These are phyloP conservation scores for Bombus picipes DNA, from an alignment of 1,140 invertebrate genomes.

Conservation along the genomic window DNA sequence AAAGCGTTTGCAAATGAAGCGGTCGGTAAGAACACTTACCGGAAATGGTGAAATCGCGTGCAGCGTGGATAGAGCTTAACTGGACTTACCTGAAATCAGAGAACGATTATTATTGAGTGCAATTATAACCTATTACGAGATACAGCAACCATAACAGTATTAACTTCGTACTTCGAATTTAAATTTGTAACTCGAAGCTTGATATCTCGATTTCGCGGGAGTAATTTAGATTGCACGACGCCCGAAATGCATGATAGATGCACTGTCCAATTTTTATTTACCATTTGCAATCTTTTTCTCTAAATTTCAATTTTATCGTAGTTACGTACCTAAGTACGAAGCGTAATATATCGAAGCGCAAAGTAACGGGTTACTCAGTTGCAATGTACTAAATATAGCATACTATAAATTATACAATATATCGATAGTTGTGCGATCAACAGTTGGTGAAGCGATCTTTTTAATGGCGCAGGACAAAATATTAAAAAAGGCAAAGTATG, in stretches of 20 bases:
- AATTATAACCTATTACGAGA: not conserved
- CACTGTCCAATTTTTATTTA: not conserved
- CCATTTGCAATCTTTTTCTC: not conserved
- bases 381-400: too few species aligned
- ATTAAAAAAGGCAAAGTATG: not conserved
- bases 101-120: not conserved
- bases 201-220: not conserved
- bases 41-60: constrained; percentile 20
- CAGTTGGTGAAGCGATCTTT: not conserved
- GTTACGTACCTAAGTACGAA: too few species aligned
- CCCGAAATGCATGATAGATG: too few species aligned
- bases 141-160: too few species aligned
- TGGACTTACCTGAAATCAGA: constrained; percentile 55
- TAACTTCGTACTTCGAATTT: not conserved
- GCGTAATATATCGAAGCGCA: too few species aligned
- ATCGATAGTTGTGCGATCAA: not conserved
- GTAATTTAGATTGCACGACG: not conserved
- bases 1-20: not conserved
- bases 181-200: not conserved
- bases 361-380: not conserved
- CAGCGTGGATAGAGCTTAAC: not conserved
- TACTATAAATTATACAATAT: not conserved
- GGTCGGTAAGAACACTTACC: constrained; percentile 28
- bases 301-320: not conserved
- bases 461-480: not conserved